These are phyloP conservation scores for Hirundichthys speculiger DNA, from an alignment of 2,113 vertebrate species.

Conservation along the genomic window DNA sequence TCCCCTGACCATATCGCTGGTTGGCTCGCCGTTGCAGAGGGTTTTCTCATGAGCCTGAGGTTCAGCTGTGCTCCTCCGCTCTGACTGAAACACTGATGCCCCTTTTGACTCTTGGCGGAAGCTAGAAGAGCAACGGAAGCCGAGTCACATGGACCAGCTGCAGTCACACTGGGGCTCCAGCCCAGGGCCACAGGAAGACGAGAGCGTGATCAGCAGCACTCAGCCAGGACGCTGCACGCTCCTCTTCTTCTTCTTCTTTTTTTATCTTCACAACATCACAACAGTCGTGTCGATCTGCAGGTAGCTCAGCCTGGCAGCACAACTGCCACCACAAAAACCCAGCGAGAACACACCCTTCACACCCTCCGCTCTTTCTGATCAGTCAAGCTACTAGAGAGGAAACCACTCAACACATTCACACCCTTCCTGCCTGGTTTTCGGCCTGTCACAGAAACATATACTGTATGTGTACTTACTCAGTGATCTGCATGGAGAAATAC, in stretches of 20 bases:
- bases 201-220: conserved; percentile 42
- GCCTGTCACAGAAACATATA: conserved; percentile 39
- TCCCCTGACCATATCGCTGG: conserved; percentile 74
- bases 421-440: conserved; percentile 80
- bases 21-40: conserved; percentile 39
- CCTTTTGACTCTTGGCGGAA: conserved; percentile 78
- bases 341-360: conserved; percentile 73
- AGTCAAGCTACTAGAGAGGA: conserved; percentile 76
- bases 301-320: conserved; percentile 18
- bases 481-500: neutral
- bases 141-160: conserved; percentile 81
- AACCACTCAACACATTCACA: conserved; percentile 74
- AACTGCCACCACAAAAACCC: conserved; percentile 69
- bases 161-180: conserved; percentile 66
- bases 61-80: conserved; percentile 40
- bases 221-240: conserved; percentile 7
- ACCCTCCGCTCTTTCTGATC: conserved; percentile 66
- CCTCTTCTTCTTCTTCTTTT: neutral
- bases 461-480: rapidly evolving
- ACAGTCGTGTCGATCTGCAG: neutral
- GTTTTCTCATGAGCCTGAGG: conserved; percentile 19
- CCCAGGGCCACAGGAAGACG: conserved; percentile 55
- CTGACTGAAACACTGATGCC: conserved; percentile 32
- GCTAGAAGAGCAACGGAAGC: conserved; percentile 79
- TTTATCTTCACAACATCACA: neutral